A percentile compares a stretch with the other conserved stretches of the same genome.
Conservation (phyloP, 2,888 invertebrate genomes). For the Leptinotarsa peninsularis region DNA sequence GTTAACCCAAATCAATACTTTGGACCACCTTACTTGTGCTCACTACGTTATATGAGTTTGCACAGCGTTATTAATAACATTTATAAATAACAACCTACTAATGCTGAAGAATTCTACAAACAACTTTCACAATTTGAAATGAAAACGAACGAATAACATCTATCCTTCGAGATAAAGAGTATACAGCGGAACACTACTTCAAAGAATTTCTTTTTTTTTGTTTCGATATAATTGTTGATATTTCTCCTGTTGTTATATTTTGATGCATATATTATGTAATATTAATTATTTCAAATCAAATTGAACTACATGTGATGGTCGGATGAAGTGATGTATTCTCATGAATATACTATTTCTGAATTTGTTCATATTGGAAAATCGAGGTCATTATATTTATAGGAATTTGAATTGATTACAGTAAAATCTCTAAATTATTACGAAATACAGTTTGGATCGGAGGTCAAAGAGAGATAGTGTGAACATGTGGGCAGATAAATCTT, state of each 20-base stretch:
- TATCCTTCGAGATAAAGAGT: conserved; percentile 18
- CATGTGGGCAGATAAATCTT: no score
- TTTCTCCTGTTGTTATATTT: not conserved
- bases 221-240: not conserved
- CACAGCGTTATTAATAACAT: conserved; percentile 20
- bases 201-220: not conserved
- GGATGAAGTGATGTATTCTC: not conserved
- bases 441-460: no score
- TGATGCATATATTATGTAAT: not conserved
- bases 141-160: conserved; percentile 19
- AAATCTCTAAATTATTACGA: no score
- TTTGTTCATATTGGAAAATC: not conserved
- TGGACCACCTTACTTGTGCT: conserved; percentile 2
- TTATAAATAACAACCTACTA: conserved; percentile 34
- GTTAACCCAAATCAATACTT: conserved; percentile 17
- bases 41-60: conserved; percentile 8
- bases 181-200: conserved; percentile 15
- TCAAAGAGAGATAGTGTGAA: no score
- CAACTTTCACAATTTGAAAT: conserved; percentile 32
- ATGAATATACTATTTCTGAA: not conserved
- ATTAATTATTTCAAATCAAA: not conserved
- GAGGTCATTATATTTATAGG: not conserved
- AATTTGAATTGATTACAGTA: no score
- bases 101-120: conserved; percentile 30
- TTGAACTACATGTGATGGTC: not conserved